Conservation (phyloP, 1,140 invertebrate species). For the Cyrtorhinus lividipennis region DNA sequence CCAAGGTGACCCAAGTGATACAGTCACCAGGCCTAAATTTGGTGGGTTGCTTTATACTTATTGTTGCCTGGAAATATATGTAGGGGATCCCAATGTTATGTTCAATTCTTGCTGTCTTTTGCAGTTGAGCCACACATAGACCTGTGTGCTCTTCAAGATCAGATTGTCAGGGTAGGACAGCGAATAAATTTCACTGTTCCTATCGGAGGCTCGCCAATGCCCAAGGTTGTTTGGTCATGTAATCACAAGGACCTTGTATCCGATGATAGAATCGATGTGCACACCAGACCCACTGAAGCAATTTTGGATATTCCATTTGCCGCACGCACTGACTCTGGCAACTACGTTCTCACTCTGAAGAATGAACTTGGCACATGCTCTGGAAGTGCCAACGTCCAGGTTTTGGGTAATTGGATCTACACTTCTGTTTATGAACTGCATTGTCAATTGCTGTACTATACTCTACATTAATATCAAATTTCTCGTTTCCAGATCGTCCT, state of each 20-base stretch:
- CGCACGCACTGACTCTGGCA: slow-evolving; percentile 62
- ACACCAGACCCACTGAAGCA: slow-evolving; percentile 56
- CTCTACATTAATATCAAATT: not conserved
- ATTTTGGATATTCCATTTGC: slow-evolving; percentile 77
- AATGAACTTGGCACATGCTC: slow-evolving; percentile 70
- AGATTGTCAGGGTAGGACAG: slow-evolving; percentile 78
- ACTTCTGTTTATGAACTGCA: slow-evolving; percentile 5
- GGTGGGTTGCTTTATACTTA: too few species aligned
- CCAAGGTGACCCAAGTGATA: slow-evolving; percentile 82
- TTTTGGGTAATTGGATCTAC: slow-evolving; percentile 58
- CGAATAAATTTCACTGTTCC: slow-evolving; percentile 78
- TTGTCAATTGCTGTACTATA: not conserved
- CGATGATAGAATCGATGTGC: slow-evolving; percentile 50
- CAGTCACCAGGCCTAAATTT: slow-evolving; percentile 71
- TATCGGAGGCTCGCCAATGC: slow-evolving; percentile 68
- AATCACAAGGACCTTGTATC: slow-evolving; percentile 58
- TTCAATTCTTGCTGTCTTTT: slow-evolving; percentile 17
- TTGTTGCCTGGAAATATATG: too few species aligned
- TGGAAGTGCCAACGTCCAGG: slow-evolving; percentile 71
- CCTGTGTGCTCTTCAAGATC: slow-evolving; percentile 59
- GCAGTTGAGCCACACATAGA: slow-evolving; percentile 70
- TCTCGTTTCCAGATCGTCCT: slow-evolving; percentile 51
- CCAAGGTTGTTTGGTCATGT: slow-evolving; percentile 75
- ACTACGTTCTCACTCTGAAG: slow-evolving; percentile 67
- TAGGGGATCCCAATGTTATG: not conserved